phyloP scores from a whole-genome alignment of 2,113 vertebrate species.

The Hypomesus transpacificus region DNA sequence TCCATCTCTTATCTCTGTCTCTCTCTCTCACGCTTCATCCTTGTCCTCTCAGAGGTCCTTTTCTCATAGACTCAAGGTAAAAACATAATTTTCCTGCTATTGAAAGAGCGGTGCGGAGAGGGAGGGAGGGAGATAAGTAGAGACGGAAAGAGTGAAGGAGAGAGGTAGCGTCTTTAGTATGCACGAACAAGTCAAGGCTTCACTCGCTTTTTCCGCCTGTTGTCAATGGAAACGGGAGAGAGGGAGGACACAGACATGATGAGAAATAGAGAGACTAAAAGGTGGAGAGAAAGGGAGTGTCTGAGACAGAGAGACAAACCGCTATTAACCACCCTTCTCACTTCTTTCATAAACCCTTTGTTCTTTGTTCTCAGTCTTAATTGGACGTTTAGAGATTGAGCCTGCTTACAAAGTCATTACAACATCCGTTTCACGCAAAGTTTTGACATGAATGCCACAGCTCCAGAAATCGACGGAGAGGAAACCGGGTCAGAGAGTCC shows the following conservation, averaged over 20 bases:
- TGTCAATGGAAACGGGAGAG: constrained; percentile 44
- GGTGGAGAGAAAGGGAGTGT: not conserved
- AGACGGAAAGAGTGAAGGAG: not conserved
- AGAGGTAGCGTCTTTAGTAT: constrained; percentile 38
- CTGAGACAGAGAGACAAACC: not conserved
- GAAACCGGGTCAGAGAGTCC: not conserved
- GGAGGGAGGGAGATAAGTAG: constrained; percentile 9
- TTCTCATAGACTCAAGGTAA: too few relatives aligned
- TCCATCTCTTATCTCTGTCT: not conserved
- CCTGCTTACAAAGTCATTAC: too few relatives aligned
- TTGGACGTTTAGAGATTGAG: too few relatives aligned
- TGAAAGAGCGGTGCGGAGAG: not conserved
- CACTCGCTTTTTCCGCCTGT: constrained; percentile 22
- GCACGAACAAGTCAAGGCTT: constrained; percentile 39
- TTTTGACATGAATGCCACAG: constrained; percentile 22
- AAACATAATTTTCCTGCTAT: too few relatives aligned
- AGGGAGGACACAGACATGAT: not conserved
- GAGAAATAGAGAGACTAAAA: not conserved
- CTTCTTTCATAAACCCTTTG: too few relatives aligned
- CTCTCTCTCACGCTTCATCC: not conserved
- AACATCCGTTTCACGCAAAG: not conserved
- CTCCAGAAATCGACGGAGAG: not conserved
- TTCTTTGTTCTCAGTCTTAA: too few relatives aligned
- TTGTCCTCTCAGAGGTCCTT: not conserved
- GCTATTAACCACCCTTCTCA: too few relatives aligned